Evolutionary conservation across 2,888 invertebrate genomes (phyloP), one percentile per base, ranked within the genome.

Genomic region (Willowsia nigromaculata): DNA sequence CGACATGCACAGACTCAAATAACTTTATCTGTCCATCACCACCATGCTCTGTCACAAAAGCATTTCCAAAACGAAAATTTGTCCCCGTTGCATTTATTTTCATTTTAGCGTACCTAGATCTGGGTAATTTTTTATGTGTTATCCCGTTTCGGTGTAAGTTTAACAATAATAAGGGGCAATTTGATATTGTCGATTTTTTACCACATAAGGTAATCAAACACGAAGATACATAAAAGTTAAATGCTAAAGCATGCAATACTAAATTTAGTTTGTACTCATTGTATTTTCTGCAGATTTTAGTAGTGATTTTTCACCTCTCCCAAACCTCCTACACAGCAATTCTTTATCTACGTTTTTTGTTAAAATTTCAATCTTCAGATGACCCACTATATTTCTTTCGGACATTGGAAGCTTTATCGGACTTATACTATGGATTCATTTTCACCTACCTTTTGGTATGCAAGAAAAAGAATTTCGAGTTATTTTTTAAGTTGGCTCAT

Each of bases 141-240:
- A 65, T 83, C 18, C 83, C 83, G 0, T 83, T 83, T 33, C 50
- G 68, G n/a, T 47, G 15, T 18, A 68, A 59, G n/a, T 65, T 56
- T 37, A 37, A 68, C 25, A 5, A 2, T 3, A 5, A 18, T 3
- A 40, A n/a, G 11, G 30, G 50, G 0, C 6, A 7, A 4, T 83
- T 33, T 15, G 27, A 30, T 27, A 7, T 83, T 18, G 68, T 50
- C 13, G 83, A 83, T 50, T 68, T 68, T 50, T 3, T 40, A 11
- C 47, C 59, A 13, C 83, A 83, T 50, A 83, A 83, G 50, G 83
- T 83, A 43, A 5, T 5, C 9, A 40, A n/a, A n/a, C n/a, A n/a
- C n/a, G n/a, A n/a, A n/a, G n/a, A n/a, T n/a, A n/a, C n/a, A n/a
- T n/a, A n/a, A n/a, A n/a, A n/a, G n/a, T n/a, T n/a, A n/a, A n/a